phyloP scores from a whole-genome alignment of 2,113 vertebrate genomes.

The Montifringilla adamsi region DNA sequence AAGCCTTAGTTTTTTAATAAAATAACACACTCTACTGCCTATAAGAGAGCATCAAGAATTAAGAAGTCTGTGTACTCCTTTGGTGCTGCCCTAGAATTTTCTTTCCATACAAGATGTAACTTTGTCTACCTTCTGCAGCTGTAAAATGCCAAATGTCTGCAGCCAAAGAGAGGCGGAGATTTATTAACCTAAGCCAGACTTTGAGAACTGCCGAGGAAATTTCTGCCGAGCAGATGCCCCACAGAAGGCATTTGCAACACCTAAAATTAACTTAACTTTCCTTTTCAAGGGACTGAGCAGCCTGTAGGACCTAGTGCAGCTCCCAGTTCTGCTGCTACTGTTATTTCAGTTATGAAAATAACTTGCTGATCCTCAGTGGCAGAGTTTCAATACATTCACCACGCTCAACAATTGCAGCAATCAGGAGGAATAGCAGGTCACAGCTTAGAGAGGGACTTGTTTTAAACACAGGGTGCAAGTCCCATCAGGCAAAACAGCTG shows the following conservation, averaged over 20 bases:
- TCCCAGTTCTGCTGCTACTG: not conserved
- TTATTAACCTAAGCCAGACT: conserved; percentile 40
- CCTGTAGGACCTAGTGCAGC: not conserved
- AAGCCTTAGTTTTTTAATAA: conserved; percentile 2
- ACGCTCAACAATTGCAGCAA: not conserved
- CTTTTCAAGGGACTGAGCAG: not conserved
- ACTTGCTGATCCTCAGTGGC: not conserved
- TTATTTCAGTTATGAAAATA: not conserved
- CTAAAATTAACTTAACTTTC: conserved; percentile 27
- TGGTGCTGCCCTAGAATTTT: not conserved
- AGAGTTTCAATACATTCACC: not conserved
- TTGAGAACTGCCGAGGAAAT: conserved; percentile 11
- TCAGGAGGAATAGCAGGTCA: not conserved
- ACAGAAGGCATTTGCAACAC: not conserved
- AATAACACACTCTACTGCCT: not conserved
- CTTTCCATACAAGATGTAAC: not conserved
- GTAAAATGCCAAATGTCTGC: conserved; percentile 1
- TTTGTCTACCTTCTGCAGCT: conserved; percentile 9
- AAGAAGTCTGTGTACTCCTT: not conserved
- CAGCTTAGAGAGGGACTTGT: not conserved
- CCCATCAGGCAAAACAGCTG: rapidly evolving
- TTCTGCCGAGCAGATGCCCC: conserved; percentile 22
- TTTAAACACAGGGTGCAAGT: not conserved
- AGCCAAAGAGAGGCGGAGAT: conserved; percentile 1
- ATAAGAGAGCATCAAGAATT: not conserved